Evolutionary conservation across 2,797 vertebrate species (phyloP).

Genomic region (Notamacropus eugenii): DNA sequence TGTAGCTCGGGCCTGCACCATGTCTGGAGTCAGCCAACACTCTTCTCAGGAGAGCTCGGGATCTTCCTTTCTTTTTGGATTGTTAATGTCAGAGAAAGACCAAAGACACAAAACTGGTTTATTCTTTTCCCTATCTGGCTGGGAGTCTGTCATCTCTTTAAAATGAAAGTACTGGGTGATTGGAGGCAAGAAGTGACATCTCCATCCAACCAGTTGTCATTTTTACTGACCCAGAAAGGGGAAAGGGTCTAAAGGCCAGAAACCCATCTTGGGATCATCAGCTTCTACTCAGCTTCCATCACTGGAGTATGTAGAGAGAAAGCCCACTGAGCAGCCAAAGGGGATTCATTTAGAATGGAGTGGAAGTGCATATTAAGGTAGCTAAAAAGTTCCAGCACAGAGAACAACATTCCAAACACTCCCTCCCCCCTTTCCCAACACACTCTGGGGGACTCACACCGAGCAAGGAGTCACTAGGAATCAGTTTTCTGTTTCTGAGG

Average conservation of each 20-base stretch:
- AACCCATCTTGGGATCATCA: conserved; percentile 49
- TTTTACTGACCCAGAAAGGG: background rate
- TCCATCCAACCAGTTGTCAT: conserved; percentile 18
- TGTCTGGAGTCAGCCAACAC: background rate
- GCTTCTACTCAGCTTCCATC: conserved; percentile 59
- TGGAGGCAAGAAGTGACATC: background rate
- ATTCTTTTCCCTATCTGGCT: background rate
- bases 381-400: background rate
- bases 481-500: background rate
- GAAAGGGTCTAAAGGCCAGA: conserved; percentile 66
- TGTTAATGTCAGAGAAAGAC: background rate
- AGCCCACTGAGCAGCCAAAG: background rate
- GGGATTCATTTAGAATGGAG: background rate
- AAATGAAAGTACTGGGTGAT: background rate
- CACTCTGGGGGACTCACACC: background rate
- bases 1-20: background rate
- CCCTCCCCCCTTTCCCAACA: background rate
- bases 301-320: background rate
- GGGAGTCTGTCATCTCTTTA: background rate
- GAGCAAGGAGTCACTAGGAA: background rate
- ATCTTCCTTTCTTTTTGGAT: background rate
- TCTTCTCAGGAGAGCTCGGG: background rate
- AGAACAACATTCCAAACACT: background rate
- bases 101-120: background rate
- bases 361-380: background rate